Conservation (phyloP, 1,140 invertebrate genomes). For the Neodiprion pinetum region DNA sequence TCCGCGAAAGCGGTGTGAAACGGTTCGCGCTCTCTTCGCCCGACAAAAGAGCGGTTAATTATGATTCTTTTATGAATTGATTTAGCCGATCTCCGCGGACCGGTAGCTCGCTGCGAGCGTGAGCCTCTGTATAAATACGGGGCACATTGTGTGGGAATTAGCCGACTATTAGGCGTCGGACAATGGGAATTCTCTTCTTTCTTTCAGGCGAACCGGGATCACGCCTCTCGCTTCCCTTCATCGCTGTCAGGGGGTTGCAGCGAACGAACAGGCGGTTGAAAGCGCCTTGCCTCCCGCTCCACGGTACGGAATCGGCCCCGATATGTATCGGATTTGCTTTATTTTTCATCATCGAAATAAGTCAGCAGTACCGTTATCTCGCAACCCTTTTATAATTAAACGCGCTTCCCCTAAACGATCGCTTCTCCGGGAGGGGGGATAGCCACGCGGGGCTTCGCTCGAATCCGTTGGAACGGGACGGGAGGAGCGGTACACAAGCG, state of each 20-base stretch:
- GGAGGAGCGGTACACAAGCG: conserved; percentile 45
- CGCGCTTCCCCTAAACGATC: no score
- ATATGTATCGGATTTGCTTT: no score
- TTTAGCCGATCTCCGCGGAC: conserved; percentile 45
- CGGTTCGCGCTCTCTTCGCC: background rate
- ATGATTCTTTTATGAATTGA: conserved; percentile 58
- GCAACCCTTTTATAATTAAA: background rate
- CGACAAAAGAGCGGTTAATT: conserved; percentile 55
- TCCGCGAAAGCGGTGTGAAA: background rate
- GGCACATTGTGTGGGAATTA: conserved; percentile 53
- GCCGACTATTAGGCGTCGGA: conserved; percentile 51
- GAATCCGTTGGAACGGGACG: conserved; percentile 40
- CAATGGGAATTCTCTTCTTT: conserved; percentile 51
- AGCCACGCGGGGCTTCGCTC: conserved; percentile 38
- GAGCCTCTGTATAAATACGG: conserved; percentile 41
- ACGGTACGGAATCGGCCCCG: no score
- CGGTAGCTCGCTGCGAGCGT: conserved; percentile 41
- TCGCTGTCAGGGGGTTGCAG: no score
- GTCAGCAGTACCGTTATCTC: background rate
- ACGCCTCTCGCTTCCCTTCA: no score
- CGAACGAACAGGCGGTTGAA: no score
- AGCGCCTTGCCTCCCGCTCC: no score
- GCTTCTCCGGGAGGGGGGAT: conserved; percentile 5
- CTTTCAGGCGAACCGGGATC: conserved; percentile 16
- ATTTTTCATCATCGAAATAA: no score